Percentiles rank a stretch among this genome's conserved stretches.
Evolutionary conservation across 92 coral and sea anemone species (phyloP).

Genomic region (Bergia sp.): DNA sequence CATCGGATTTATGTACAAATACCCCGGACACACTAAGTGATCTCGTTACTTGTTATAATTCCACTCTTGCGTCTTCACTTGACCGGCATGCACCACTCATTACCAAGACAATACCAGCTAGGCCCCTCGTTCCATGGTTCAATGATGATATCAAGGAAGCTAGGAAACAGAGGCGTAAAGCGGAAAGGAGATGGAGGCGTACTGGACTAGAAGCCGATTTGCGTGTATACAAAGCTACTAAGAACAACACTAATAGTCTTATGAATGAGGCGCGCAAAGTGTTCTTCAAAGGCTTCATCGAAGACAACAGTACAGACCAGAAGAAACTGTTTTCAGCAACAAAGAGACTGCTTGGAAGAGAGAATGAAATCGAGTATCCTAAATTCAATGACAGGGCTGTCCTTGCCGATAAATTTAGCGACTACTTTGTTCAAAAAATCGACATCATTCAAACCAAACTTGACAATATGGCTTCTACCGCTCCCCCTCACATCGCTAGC

Average conservation of each 20-base stretch:
- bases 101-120: constrained; percentile 30
- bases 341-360: constrained; percentile 42
- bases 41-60: constrained; percentile 39
- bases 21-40: constrained; percentile 47
- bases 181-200: constrained; percentile 36
- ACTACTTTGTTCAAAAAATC: constrained; percentile 47
- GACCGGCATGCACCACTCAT: constrained; percentile 45
- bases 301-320: constrained; percentile 58
- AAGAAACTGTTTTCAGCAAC: constrained; percentile 54
- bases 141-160: constrained; percentile 45
- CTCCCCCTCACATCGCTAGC: constrained; percentile 48
- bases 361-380: constrained; percentile 45
- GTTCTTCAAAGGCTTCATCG: constrained; percentile 50
- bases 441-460: constrained; percentile 52
- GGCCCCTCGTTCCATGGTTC: constrained; percentile 52
- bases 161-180: constrained; percentile 42
- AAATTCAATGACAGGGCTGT: constrained; percentile 33
- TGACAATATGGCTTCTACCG: constrained; percentile 48
- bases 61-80: constrained; percentile 44
- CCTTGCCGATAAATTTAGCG: constrained; percentile 48
- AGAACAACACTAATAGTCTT: constrained; percentile 39
- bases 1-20: constrained; percentile 38
- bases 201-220: constrained; percentile 39
- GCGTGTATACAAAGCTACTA: constrained; percentile 36
- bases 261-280: constrained; percentile 56